Evolutionary conservation across 2,797 vertebrate species (phyloP).

Genomic region (Poecilia velifera): DNA sequence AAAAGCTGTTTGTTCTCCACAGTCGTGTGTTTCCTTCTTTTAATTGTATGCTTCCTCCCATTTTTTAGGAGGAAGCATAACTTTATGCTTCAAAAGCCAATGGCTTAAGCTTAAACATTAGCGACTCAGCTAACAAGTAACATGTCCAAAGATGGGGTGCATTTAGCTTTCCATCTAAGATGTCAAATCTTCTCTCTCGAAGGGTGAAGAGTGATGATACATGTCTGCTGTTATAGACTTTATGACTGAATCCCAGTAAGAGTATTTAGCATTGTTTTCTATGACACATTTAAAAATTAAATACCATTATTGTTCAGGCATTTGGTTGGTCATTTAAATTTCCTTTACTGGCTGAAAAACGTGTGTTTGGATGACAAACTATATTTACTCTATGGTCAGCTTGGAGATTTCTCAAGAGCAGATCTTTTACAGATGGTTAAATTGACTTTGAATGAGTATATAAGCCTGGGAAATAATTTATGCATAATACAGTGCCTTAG

Average conservation of each 20-base stretch:
- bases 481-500: constrained; percentile 14
- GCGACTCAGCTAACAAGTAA: background rate
- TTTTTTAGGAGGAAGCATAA: background rate
- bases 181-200: background rate
- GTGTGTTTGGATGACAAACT: background rate
- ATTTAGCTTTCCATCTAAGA: background rate
- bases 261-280: background rate
- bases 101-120: background rate
- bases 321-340: background rate
- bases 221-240: background rate
- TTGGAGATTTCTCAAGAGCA: background rate
- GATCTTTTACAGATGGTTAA: constrained; percentile 21
- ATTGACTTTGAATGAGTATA: background rate
- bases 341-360: background rate
- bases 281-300: background rate
- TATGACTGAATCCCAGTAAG: background rate
- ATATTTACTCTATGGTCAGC: background rate
- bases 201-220: background rate
- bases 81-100: too few relatives aligned
- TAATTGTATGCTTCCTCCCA: background rate
- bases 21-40: background rate
- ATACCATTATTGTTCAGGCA: background rate
- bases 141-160: background rate
- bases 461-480: constrained; percentile 5
- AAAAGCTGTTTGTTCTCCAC: background rate